Conservation (phyloP, 1,140 invertebrate species). For the Dendroctonus ponderosae region DNA sequence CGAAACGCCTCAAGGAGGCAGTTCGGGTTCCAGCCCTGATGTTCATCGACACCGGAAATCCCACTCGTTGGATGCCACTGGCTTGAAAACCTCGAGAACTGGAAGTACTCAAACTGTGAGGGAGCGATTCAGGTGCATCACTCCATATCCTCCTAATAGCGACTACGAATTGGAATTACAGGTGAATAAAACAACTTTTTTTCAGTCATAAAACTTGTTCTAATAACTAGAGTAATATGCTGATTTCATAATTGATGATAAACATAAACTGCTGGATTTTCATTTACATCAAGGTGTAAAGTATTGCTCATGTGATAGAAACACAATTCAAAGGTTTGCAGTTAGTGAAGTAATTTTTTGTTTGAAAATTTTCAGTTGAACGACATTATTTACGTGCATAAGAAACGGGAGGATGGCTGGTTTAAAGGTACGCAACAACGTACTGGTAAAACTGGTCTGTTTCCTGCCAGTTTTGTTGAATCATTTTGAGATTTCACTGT, state of each 20-base stretch:
- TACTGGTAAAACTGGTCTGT: constrained; percentile 86
- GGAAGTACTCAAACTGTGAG: constrained; percentile 56
- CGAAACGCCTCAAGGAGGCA: constrained; percentile 41
- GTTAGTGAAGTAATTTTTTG: no score
- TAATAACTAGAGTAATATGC: no score
- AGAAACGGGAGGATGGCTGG: constrained; percentile 93
- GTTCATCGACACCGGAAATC: constrained; percentile 70
- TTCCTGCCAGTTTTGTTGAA: constrained; percentile 92
- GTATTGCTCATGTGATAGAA: no score
- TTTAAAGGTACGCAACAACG: constrained; percentile 89
- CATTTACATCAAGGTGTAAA: no score
- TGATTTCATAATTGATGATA: no score
- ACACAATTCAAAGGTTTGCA: no score
- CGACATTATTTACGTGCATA: constrained; percentile 88
- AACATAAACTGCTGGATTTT: no score
- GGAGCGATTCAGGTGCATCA: constrained; percentile 83
- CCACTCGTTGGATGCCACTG: constrained; percentile 72
- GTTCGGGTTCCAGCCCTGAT: constrained; percentile 45
- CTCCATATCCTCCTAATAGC: constrained; percentile 92
- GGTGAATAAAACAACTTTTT: constrained; percentile 14
- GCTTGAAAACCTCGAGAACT: constrained; percentile 50
- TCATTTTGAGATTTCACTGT: constrained; percentile 55
- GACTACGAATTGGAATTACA: constrained; percentile 88
- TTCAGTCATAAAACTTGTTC: no score
- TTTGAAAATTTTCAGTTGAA: constrained; percentile 57